Evolutionary conservation across 2,113 vertebrate species (phyloP), one percentile per base, ranked within the genome.

Genomic region (Bothrops jararaca): DNA sequence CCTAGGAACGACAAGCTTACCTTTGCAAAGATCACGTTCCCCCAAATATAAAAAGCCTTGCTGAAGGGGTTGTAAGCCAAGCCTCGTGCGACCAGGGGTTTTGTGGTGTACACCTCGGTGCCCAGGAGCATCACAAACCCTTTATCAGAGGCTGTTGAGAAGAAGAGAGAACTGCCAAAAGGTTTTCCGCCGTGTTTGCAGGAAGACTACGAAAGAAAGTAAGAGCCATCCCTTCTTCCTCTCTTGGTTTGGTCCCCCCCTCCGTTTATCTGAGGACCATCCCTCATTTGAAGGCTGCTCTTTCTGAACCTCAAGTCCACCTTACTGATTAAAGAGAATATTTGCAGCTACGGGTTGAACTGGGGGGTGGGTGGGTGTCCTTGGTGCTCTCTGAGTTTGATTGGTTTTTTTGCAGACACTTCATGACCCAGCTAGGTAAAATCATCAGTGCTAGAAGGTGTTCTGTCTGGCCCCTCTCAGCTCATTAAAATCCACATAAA

Each of bases 11-110:
- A 5, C 2, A 20, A 1, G 15, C 93, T 7, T 42, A 97, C 97
- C 97, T 97, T 85, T 94, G 90, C 89, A 97, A 80, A n/a, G 39
- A 97, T 93, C 54, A 93, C 96, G 85, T 97, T 97, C n/a, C 97
- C 97, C 97, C 97, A 97, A 90, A 97, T 92, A 86, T 95, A 95
- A 3, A 97, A 91, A 22, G 94, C 5, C 1, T 91, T 52, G 92
- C 89, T 97, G 57, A 92, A 93, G 0, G 95, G 94, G 48, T 96
- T 97, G 52, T 94, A 96, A 48, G 74, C 89, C 54, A 97, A 57
- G 52, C 97, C 97, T 26, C 48, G 93, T 12, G 96, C 92, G 0
- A 56, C 4, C 92, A 97, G 88, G 0, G 18, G 5, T 6, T 3
- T 15, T 1, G 0, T 22, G 24, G 95, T 96, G 24, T 95, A 95